Evolutionary conservation across 2,888 invertebrate genomes (phyloP), one percentile per base, ranked within the genome.

Genomic region (Liopterus haemorrhoidalis): DNA sequence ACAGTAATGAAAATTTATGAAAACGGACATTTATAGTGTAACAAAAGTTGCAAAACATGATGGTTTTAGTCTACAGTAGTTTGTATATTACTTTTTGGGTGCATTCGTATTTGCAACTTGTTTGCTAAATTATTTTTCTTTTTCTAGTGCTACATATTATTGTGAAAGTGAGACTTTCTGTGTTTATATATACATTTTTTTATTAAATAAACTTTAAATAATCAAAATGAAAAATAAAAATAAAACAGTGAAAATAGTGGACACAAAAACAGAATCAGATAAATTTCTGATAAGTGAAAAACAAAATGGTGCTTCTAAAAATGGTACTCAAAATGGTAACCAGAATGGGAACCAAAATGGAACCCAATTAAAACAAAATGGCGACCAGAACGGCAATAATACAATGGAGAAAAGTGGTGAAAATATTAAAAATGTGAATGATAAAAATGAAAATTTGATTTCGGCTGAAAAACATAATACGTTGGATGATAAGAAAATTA

Each of bases 391-490:
- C 38, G 44, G 44, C 5, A 22, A 38, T 6, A 30, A 11, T 8
- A 12, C 37, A n/a, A n/a, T n/a, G n/a, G n/a, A n/a, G n/a, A n/a
- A n/a, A n/a, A n/a, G n/a, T n/a, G n/a, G n/a, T n/a, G n/a, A n/a
- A n/a, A n/a, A n/a, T n/a, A n/a, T n/a, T n/a, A n/a, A n/a, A n/a
- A n/a, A n/a, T n/a, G n/a, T n/a, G 11, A 32, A 44, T 24, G 44
- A 44, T n/a, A 37, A 36, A 28, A 44, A 37, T 1, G 44, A 44
- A 6, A 44, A 44, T 12, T 22, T 44, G 4, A 25, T 44, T 24
- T 16, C 37, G 5, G 36, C 36, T 18, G 44, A 38, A 8, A 44
- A 44, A 47, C 51, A 53, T 46, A 47, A 49, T 36, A 42, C 51
- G 49, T 41, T 42, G 48, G 39, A 39, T n/a, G 42, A 39, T 21